Evolutionary conservation across 2,888 invertebrate genomes (phyloP), one percentile per base, ranked within the genome.

Genomic region (Orthosia gothica): DNA sequence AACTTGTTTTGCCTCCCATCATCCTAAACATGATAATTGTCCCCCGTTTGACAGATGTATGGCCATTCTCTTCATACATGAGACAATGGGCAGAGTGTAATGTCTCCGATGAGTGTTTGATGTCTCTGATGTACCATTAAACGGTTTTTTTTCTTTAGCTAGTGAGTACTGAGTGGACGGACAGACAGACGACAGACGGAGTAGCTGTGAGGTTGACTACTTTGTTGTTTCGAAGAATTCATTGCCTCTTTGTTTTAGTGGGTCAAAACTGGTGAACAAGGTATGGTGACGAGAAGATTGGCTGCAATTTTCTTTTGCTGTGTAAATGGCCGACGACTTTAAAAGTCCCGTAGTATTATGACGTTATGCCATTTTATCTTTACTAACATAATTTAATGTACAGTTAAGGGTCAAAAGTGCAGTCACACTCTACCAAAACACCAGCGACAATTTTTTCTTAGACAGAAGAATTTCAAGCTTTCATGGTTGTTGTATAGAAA

Each of bases 61-160:
- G n/a, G 54, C 61, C 57, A 20, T 66, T 76, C 72, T 57, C 65
- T 69, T 58, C 70, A 79, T 72, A 73, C 57, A 65, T 54, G 50
- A 66, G 71, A 79, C 75, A 80, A 77, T 73, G 70, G 74, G 77
- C 73, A 50, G 66, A 65, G 58, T 61, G 67, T 81, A 81, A 88
- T 81, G 82, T 55, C 26, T 45, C 62, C 81, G 86, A 84, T 76
- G 88, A 87, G 73, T 73, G 78, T 55, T 78, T 81, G 70, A 86
- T 83, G 81, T 70, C 40, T 18, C 68, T 85, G 83, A 85, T 84
- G 85, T 59, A 65, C 74, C 78, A 84, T 85, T 85, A 84, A 45
- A n/a, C 57, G 16, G 73, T 81, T 67, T 82, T 82, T 75, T 81
- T 85, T 52, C 64, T 87, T 63, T 75, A 47, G 12, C 26, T 67